Percentiles rank a stretch among this genome's conserved stretches.
Evolutionary conservation across 2,113 vertebrate species (phyloP).

Genomic region (Marmota flaviventris): DNA sequence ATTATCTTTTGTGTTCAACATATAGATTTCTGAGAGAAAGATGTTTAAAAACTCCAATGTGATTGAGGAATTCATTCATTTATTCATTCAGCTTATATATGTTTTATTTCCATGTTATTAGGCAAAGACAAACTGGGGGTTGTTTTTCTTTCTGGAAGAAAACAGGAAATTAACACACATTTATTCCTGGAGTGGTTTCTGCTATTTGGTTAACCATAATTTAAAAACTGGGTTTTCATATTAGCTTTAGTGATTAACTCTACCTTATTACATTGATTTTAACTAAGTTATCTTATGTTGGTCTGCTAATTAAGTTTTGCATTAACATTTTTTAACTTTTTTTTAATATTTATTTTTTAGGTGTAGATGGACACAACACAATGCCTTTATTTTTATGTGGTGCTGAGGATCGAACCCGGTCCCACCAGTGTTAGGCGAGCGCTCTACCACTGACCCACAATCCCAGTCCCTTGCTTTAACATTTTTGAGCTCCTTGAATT

Average conservation of each 20-base stretch:
- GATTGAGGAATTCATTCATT: neutral
- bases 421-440: too few species aligned
- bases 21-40: neutral
- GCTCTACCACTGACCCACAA: too few species aligned
- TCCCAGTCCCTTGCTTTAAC: neutral
- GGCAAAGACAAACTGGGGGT: neutral
- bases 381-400: too few species aligned
- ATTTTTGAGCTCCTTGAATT: neutral
- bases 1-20: neutral
- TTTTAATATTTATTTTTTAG: too few species aligned
- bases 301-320: neutral
- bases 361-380: too few species aligned
- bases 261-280: neutral
- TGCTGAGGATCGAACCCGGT: too few species aligned
- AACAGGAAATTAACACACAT: neutral
- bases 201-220: neutral
- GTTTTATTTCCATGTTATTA: neutral
- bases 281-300: neutral
- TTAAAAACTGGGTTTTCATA: neutral
- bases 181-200: neutral
- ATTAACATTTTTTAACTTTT: neutral
- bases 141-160: constrained; percentile 9
- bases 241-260: neutral
- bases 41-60: neutral
- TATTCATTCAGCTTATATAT: neutral